phyloP scores from a whole-genome alignment of 2,797 vertebrate species.

The Acanthornis magna region DNA sequence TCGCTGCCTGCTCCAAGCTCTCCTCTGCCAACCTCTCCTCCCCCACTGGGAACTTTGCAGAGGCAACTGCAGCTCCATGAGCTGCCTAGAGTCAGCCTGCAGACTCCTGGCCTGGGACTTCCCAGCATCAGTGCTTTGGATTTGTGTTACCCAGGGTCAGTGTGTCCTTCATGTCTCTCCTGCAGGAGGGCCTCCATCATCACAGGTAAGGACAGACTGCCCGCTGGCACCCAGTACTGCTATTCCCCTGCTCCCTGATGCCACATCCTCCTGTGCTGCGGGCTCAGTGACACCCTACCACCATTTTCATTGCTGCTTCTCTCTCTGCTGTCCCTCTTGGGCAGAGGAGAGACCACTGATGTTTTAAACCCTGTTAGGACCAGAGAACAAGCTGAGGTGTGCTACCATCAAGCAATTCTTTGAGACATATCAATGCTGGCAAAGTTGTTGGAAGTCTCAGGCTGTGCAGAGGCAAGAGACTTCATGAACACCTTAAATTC shows the following conservation, averaged over 20 bases:
- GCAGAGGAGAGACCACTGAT: neutral
- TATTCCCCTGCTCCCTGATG: neutral
- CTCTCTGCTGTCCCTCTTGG: neutral
- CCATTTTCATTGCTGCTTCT: neutral
- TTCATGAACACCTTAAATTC: neutral
- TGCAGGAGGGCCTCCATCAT: neutral
- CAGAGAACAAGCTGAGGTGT: neutral
- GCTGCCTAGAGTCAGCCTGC: neutral
- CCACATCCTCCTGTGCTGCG: accelerated
- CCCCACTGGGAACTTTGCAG: neutral
- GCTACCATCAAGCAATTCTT: neutral
- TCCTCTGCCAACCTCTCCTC: neutral
- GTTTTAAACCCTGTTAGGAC: neutral
- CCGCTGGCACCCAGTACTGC: neutral
- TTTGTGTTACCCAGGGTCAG: neutral
- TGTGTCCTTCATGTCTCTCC: neutral
- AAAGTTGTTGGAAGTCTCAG: neutral
- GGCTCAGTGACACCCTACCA: neutral
- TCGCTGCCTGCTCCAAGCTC: accelerated
- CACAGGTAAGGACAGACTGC: neutral
- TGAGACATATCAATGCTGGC: neutral
- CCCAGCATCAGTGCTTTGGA: neutral
- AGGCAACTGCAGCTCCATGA: neutral
- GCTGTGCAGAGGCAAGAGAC: neutral
- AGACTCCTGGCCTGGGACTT: neutral